Conservation (phyloP, 2,113 vertebrate genomes). For the Psophia crepitans region DNA sequence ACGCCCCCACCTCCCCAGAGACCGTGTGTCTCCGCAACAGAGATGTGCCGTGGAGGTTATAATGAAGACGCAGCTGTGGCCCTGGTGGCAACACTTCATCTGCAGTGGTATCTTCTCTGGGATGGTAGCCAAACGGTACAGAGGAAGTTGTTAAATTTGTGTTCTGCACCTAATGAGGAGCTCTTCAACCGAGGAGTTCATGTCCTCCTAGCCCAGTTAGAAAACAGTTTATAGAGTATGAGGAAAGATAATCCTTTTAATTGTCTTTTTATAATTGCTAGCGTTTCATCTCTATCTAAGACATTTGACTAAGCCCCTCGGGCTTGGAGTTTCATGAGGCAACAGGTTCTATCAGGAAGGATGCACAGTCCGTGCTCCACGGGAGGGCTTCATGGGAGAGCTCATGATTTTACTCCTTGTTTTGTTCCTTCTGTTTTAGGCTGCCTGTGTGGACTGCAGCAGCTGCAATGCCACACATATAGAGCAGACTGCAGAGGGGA, state of each 20-base stretch:
- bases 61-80: not conserved
- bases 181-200: not conserved
- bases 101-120: not conserved
- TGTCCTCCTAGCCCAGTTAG: not conserved
- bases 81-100: not conserved
- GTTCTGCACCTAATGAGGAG: not conserved
- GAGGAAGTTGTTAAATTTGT: not conserved
- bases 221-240: not conserved
- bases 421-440: not conserved
- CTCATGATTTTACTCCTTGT: not conserved
- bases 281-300: conserved; percentile 15
- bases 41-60: not conserved
- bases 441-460: not conserved
- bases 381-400: not conserved
- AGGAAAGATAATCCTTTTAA: conserved; percentile 35
- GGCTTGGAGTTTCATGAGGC: not conserved
- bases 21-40: not conserved
- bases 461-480: not conserved
- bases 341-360: conserved; percentile 17
- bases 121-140: not conserved
- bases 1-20: not conserved
- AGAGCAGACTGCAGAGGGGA: not conserved
- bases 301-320: not conserved
- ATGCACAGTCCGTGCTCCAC: not conserved
- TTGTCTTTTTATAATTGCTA: not conserved